phyloP scores from a whole-genome alignment of 30 jellyfish, hydroid and myxozoan genomes.

The Pseudorhiza aurosa region DNA sequence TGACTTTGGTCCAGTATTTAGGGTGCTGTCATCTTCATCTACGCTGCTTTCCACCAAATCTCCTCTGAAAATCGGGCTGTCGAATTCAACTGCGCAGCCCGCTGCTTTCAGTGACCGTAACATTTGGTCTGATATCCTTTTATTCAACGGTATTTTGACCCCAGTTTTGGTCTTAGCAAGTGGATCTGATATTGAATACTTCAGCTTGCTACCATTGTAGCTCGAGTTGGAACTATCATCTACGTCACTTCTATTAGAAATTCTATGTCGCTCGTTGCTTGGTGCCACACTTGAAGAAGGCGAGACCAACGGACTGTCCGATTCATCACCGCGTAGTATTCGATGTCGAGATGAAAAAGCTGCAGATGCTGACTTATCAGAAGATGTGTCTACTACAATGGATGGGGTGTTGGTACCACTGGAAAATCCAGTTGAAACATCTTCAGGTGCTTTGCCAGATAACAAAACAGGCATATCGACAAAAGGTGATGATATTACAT shows the following conservation, averaged over 20 bases:
- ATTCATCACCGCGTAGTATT: constrained; percentile 36
- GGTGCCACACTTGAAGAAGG: background rate
- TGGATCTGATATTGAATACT: constrained; percentile 55
- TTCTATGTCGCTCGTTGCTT: constrained; percentile 19
- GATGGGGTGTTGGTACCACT: background rate
- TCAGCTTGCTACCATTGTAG: constrained; percentile 12
- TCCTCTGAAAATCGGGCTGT: constrained; percentile 9
- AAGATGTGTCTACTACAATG: background rate
- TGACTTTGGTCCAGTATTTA: background rate
- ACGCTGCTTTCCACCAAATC: constrained; percentile 36
- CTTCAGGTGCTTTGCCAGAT: background rate
- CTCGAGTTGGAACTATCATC: constrained; percentile 5
- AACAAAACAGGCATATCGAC: background rate
- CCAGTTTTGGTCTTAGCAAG: background rate
- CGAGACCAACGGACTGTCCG: background rate
- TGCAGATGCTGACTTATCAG: constrained; percentile 4
- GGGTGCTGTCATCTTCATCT: constrained; percentile 4
- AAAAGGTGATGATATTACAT: background rate
- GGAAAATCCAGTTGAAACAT: background rate
- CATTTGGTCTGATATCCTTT: background rate
- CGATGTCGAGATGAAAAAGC: constrained; percentile 61
- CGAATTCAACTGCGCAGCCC: background rate
- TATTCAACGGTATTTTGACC: background rate
- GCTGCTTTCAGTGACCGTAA: too few relatives aligned
- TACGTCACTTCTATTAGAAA: constrained; percentile 38